Conservation (phyloP, 2,113 vertebrate species). For the Dasyornis broadbenti region DNA sequence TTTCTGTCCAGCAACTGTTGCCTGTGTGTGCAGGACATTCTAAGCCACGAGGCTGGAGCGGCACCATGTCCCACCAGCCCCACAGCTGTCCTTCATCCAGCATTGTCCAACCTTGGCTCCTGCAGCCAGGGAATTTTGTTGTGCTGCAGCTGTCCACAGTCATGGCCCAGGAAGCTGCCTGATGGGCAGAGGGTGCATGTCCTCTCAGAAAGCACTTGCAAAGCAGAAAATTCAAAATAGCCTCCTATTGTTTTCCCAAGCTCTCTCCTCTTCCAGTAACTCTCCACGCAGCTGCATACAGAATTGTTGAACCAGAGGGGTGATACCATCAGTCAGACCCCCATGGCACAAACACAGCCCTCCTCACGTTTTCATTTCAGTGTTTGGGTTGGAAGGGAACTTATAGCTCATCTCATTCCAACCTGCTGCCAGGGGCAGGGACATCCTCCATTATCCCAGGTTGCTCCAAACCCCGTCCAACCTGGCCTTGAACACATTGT, state of each 20-base stretch:
- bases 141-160: not conserved
- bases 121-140: not conserved
- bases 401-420: not conserved
- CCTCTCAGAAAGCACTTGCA: not conserved
- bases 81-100: not conserved
- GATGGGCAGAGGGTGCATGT: not conserved
- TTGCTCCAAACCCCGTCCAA: not conserved
- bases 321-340: not conserved
- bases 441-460: not conserved
- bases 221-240: not conserved
- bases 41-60: rapidly evolving
- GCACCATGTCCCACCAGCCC: not conserved
- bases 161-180: not conserved
- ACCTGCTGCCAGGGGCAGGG: not conserved
- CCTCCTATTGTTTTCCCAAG: not conserved
- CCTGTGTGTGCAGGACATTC: not conserved
- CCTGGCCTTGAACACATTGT: not conserved
- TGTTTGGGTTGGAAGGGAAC: not conserved
- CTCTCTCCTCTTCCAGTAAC: not conserved
- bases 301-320: rapidly evolving
- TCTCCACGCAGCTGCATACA: rapidly evolving
- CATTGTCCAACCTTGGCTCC: not conserved
- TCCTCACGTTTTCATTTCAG: not conserved
- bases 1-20: slow-evolving; percentile 17
- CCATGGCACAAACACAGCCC: not conserved